These are phyloP conservation scores for Aphidius colemani DNA, from an alignment of 2,888 invertebrate species.

Conservation along the genomic window DNA sequence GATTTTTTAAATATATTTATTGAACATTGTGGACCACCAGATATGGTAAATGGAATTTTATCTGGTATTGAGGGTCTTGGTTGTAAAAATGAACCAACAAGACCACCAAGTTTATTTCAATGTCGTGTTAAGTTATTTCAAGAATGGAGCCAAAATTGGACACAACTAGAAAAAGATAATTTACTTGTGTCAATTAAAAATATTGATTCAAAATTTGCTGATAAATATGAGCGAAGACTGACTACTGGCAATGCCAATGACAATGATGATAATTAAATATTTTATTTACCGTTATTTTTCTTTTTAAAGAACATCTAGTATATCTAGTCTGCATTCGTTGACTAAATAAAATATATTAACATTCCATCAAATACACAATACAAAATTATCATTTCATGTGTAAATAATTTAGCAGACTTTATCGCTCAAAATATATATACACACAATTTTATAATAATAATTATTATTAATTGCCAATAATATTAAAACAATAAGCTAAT, in stretches of 20 bases:
- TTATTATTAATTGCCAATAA: constrained; percentile 5
- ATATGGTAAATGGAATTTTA: constrained; percentile 76
- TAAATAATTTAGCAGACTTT: constrained; percentile 5
- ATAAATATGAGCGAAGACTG: constrained; percentile 63
- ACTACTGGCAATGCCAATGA: constrained; percentile 34
- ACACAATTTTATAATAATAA: not conserved
- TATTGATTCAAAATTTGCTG: constrained; percentile 73
- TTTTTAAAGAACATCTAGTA: not conserved
- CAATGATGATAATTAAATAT: constrained; percentile 15
- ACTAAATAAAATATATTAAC: constrained; percentile 14
- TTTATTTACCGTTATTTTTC: not conserved
- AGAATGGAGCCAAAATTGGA: constrained; percentile 84
- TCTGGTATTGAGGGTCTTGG: constrained; percentile 70
- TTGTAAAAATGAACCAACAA: constrained; percentile 63
- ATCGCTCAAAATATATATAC: constrained; percentile 3
- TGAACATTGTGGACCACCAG: constrained; percentile 67
- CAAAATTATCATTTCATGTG: constrained; percentile 22
- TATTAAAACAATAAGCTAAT: constrained; percentile 17
- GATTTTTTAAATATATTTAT: constrained; percentile 81
- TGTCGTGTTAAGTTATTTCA: constrained; percentile 84
- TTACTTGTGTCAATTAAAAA: constrained; percentile 73
- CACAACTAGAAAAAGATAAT: constrained; percentile 72
- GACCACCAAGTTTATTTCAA: constrained; percentile 81
- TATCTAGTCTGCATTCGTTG: constrained; percentile 23
- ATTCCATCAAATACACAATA: constrained; percentile 14